Percentiles rank a stretch among this genome's conserved stretches.
Conservation (phyloP, 2,797 vertebrate genomes). For the Bovichtus variegatus region DNA sequence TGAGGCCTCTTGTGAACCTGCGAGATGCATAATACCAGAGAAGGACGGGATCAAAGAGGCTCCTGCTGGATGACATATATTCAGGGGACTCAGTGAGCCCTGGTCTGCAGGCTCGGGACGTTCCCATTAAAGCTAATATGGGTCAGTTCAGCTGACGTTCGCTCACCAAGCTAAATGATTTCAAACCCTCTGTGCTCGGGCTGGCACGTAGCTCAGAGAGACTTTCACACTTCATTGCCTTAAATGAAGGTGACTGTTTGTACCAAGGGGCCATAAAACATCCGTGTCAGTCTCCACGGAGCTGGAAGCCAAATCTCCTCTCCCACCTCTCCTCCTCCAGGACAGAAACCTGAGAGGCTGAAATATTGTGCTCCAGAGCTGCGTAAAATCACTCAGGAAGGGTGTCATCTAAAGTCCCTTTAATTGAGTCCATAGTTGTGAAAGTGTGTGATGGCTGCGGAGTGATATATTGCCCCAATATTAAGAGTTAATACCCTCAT, state of each 20-base stretch:
- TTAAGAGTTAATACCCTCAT: slow-evolving; percentile 29
- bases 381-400: slow-evolving; percentile 24
- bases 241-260: slow-evolving; percentile 66
- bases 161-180: slow-evolving; percentile 37
- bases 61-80: slow-evolving; percentile 29
- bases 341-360: slow-evolving; percentile 48
- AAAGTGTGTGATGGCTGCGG: slow-evolving; percentile 6
- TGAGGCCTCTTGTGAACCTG: not conserved
- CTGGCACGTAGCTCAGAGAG: slow-evolving; percentile 19
- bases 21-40: slow-evolving; percentile 30
- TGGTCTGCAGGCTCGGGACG: slow-evolving; percentile 3
- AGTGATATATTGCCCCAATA: slow-evolving; percentile 18
- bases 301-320: slow-evolving; percentile 50
- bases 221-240: slow-evolving; percentile 70
- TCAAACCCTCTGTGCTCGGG: slow-evolving; percentile 25
- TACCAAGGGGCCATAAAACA: slow-evolving; percentile 60
- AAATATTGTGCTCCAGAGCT: slow-evolving; percentile 45
- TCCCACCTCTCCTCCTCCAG: slow-evolving; percentile 29
- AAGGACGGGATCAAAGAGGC: slow-evolving; percentile 22
- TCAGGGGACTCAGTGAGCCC: slow-evolving; percentile 30
- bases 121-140: slow-evolving; percentile 48
- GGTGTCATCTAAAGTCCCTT: not conserved
- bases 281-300: slow-evolving; percentile 54
- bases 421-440: slow-evolving; percentile 14
- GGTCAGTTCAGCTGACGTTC: slow-evolving; percentile 36